phyloP scores from a whole-genome alignment of 1,140 invertebrate genomes.

The Papilio polyxenes region DNA sequence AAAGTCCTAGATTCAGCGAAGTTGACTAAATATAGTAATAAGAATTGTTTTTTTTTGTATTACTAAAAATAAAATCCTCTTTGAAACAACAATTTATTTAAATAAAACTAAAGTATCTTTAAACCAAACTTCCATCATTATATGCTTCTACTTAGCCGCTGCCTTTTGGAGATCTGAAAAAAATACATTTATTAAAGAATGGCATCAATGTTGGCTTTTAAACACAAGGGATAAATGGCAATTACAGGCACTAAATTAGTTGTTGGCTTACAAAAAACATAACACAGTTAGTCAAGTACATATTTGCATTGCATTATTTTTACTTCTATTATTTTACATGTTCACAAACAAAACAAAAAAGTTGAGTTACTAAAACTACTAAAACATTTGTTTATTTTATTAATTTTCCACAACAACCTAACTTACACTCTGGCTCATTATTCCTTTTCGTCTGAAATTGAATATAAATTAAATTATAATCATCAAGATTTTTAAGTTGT shows the following conservation, averaged over 20 bases:
- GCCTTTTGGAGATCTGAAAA: conserved; percentile 79
- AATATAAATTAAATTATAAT: conserved; percentile 41
- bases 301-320: conserved; percentile 17
- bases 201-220: background rate
- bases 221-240: background rate
- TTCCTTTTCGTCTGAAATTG: conserved; percentile 75
- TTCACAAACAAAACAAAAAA: background rate
- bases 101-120: conserved; percentile 42
- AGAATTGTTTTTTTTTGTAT: conserved; percentile 17
- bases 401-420: conserved; percentile 44
- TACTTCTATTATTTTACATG: background rate
- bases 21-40: conserved; percentile 34
- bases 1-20: conserved; percentile 60
- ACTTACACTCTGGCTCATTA: conserved; percentile 62
- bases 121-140: conserved; percentile 45
- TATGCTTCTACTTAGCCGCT: conserved; percentile 66
- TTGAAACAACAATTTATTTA: conserved; percentile 40
- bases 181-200: conserved; percentile 34
- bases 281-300: conserved; percentile 15
- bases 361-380: conserved; percentile 10
- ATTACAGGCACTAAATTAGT: conserved; percentile 24
- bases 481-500: background rate
- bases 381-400: conserved; percentile 27
- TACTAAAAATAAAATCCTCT: conserved; percentile 16
- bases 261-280: background rate